Percentiles rank a stretch among this genome's conserved stretches.
These are phyloP conservation scores for Botia kubotai DNA, from an alignment of 2,797 vertebrate genomes.

Conservation along the genomic window DNA sequence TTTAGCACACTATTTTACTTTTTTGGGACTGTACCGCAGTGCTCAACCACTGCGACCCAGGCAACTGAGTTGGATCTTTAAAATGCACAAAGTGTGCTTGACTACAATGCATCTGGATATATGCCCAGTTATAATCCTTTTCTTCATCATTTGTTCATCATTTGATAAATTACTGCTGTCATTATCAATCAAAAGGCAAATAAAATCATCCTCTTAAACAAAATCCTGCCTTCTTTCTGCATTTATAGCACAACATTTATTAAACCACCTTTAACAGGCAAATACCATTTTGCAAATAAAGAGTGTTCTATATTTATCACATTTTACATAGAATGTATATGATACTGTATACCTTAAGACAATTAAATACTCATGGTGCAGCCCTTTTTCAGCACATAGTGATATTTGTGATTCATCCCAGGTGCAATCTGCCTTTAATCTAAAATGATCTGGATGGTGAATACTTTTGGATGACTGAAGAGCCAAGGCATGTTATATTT, in stretches of 20 bases:
- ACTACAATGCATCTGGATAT: background rate
- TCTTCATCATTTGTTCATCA: background rate
- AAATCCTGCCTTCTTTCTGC: background rate
- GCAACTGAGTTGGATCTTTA: background rate
- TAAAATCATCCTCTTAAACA: background rate
- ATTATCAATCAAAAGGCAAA: background rate
- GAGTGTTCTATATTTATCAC: background rate
- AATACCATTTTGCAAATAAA: background rate
- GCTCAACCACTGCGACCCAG: background rate
- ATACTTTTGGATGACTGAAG: slow-evolving; percentile 1
- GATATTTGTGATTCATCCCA: too few species aligned
- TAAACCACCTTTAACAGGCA: background rate
- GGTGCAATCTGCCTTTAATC: slow-evolving; percentile 1
- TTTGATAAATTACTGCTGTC: background rate
- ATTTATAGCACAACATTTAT: background rate
- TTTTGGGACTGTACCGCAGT: background rate
- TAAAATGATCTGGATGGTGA: background rate
- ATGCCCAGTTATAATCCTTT: background rate
- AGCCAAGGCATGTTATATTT: background rate
- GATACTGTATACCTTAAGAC: background rate
- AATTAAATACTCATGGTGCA: background rate
- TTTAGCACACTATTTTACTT: background rate
- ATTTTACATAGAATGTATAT: background rate
- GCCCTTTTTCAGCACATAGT: too few species aligned
- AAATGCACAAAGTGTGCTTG: background rate